A percentile compares a stretch with the other conserved stretches of the same genome.
phyloP scores from a whole-genome alignment of 2,113 vertebrate genomes.

The Dasyurus viverrinus region DNA sequence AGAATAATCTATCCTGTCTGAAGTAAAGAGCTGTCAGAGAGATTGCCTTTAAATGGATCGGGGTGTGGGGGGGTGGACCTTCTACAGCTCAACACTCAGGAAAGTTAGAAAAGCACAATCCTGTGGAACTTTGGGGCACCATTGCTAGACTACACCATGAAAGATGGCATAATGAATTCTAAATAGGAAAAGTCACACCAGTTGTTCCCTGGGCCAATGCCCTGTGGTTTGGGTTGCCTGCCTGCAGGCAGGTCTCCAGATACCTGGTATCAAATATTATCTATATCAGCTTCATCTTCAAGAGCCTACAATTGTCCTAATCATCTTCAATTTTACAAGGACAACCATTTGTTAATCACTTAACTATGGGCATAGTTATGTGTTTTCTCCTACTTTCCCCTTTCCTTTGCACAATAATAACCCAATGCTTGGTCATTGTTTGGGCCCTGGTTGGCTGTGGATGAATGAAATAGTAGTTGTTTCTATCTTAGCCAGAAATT shows the following conservation, averaged over 20 bases:
- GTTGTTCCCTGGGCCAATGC: not conserved
- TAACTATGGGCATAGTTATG: not conserved
- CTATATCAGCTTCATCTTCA: not conserved
- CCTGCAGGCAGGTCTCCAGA: not conserved
- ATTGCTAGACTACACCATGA: not conserved
- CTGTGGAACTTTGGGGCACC: too few species aligned
- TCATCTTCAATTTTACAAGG: not conserved
- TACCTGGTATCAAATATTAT: not conserved
- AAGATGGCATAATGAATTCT: not conserved
- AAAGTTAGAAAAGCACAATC: not conserved
- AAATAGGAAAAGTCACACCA: constrained; percentile 4
- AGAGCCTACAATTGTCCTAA: not conserved
- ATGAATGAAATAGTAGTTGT: too few species aligned
- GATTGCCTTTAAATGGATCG: not conserved
- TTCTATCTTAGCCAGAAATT: too few species aligned
- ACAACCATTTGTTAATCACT: not conserved
- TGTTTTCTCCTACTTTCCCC: not conserved
- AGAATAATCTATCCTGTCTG: not conserved
- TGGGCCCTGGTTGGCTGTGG: too few species aligned
- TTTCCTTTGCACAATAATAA: not conserved
- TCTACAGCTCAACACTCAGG: not conserved
- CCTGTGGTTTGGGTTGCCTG: not conserved
- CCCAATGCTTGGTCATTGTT: not conserved
- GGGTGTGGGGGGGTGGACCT: too few species aligned
- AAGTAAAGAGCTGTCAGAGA: not conserved